Evolutionary conservation across 2,888 invertebrate genomes (phyloP).

Genomic region (Drosophila kuntzei): DNA sequence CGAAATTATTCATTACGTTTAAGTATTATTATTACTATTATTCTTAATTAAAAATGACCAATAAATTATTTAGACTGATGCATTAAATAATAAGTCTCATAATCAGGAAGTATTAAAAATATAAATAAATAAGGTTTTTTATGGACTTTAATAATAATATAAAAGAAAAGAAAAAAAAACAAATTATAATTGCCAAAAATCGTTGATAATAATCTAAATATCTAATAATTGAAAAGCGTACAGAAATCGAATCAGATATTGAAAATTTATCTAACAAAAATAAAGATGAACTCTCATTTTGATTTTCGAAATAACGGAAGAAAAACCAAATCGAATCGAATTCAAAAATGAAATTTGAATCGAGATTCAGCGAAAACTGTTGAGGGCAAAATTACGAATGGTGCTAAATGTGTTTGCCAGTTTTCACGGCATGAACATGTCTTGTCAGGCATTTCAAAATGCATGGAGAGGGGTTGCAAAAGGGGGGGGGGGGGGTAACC

Average conservation of each 20-base stretch:
- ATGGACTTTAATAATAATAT: no score
- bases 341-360: conserved; percentile 34
- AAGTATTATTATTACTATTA: no score
- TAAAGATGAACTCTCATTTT: neutral
- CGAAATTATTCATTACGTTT: no score
- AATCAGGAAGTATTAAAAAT: no score
- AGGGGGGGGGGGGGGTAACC: neutral
- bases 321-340: conserved; percentile 8
- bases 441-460: conserved; percentile 11
- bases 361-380: conserved; percentile 23
- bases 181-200: neutral
- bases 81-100: no score
- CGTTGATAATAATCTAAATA: neutral
- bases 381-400: conserved; percentile 40
- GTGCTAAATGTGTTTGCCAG: conserved; percentile 57
- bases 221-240: neutral
- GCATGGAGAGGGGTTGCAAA: neutral
- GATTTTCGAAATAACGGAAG: neutral
- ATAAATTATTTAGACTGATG: no score
- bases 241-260: neutral
- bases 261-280: neutral
- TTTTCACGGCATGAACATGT: conserved; percentile 46
- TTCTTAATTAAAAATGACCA: no score
- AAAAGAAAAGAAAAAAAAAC: no score
- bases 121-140: no score